Conservation (phyloP, 2,113 vertebrate species). For the Mugil cephalus region DNA sequence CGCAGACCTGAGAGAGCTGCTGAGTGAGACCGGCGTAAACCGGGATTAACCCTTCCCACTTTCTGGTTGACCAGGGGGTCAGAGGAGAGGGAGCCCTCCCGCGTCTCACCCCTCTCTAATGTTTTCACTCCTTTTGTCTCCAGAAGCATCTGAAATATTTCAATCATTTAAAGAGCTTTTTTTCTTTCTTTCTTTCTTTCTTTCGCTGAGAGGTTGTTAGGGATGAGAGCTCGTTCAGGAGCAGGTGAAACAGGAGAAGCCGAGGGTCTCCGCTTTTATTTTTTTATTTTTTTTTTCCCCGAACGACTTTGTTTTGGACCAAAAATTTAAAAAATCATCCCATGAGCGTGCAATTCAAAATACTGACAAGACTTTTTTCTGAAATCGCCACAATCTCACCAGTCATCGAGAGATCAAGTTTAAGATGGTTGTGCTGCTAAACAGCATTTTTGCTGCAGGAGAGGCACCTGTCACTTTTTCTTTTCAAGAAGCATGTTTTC, state of each 20-base stretch:
- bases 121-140: conserved; percentile 69
- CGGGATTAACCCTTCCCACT: conserved; percentile 74
- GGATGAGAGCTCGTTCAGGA: conserved; percentile 11
- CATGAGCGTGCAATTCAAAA: neutral
- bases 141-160: conserved; percentile 67
- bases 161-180: conserved; percentile 69
- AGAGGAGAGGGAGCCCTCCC: conserved; percentile 22
- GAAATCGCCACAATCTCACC: neutral
- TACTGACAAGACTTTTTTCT: too few species aligned
- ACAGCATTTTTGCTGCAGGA: neutral
- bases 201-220: conserved; percentile 6
- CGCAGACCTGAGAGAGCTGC: conserved; percentile 54
- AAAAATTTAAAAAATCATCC: neutral
- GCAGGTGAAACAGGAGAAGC: conserved; percentile 64
- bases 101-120: conserved; percentile 49
- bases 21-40: conserved; percentile 73
- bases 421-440: conserved; percentile 2
- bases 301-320: neutral
- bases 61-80: conserved; percentile 71
- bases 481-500: too few species aligned
- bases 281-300: too few species aligned
- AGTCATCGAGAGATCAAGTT: neutral
- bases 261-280: neutral
- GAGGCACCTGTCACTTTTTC: neutral
- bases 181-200: too few species aligned